Conservation (phyloP, 1,140 invertebrate species). For the Hycleus cichorii region DNA sequence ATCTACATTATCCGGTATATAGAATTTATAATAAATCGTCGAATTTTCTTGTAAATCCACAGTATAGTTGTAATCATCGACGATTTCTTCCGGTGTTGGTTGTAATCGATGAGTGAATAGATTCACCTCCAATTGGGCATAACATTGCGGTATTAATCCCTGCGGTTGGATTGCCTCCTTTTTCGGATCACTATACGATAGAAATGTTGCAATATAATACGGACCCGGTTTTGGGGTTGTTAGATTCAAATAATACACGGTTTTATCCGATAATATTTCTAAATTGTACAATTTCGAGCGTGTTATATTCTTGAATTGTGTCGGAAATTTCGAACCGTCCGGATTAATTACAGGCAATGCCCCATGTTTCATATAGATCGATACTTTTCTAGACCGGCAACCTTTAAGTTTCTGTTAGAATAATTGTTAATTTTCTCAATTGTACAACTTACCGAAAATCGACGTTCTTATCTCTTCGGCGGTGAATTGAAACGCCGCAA, state of each 20-base stretch:
- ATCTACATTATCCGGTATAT: slow-evolving; percentile 37
- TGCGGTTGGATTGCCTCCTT: slow-evolving; percentile 62
- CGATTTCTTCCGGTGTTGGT: slow-evolving; percentile 14
- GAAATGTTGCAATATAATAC: slow-evolving; percentile 72
- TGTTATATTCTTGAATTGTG: slow-evolving; percentile 51
- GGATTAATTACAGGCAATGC: slow-evolving; percentile 71
- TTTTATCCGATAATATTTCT: slow-evolving; percentile 46
- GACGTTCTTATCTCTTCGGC: slow-evolving; percentile 27
- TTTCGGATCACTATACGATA: slow-evolving; percentile 64
- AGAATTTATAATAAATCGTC: slow-evolving; percentile 40
- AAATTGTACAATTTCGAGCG: slow-evolving; percentile 37
- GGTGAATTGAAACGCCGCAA: slow-evolving; percentile 32
- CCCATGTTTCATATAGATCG: slow-evolving; percentile 61
- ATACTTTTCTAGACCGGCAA: slow-evolving; percentile 51
- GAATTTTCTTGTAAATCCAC: slow-evolving; percentile 7
- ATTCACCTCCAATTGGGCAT: slow-evolving; percentile 24
- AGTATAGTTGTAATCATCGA: slow-evolving; percentile 14
- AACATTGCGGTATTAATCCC: slow-evolving; percentile 45
- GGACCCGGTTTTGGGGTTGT: slow-evolving; percentile 61
- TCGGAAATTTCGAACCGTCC: slow-evolving; percentile 62
- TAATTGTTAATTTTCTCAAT: background rate
- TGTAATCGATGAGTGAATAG: slow-evolving; percentile 20
- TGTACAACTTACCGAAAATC: slow-evolving; percentile 30
- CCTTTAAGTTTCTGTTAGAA: slow-evolving; percentile 36
- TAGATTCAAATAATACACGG: slow-evolving; percentile 47